Evolutionary conservation across 2,797 vertebrate genomes (phyloP).

Genomic region (Sternotherus odoratus): DNA sequence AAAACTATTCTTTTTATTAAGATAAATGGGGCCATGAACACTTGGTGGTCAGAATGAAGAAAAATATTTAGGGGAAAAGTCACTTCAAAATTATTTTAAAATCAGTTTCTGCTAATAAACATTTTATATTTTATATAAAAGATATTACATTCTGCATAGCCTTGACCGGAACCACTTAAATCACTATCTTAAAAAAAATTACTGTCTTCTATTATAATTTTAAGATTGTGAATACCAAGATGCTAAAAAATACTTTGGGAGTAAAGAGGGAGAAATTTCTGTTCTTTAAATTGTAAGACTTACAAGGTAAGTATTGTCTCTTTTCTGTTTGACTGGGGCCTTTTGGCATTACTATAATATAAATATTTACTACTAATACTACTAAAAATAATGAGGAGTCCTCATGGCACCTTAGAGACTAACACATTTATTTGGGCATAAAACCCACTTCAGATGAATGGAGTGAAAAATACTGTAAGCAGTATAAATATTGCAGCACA

Average conservation of each 20-base stretch:
- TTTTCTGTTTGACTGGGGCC: fast-evolving
- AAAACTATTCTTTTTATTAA: conserved; percentile 46
- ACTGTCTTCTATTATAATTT: not conserved
- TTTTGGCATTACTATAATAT: not conserved
- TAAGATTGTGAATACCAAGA: not conserved
- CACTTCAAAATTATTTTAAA: conserved; percentile 30
- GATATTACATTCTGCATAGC: not conserved
- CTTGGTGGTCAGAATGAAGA: conserved; percentile 28
- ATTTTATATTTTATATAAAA: conserved; percentile 9
- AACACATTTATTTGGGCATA: no score
- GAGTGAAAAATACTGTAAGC: no score
- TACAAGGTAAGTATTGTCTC: not conserved
- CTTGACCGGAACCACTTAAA: not conserved
- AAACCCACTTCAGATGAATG: no score
- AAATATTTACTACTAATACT: not conserved
- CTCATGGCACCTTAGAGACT: no score
- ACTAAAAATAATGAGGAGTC: no score
- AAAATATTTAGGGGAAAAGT: conserved; percentile 43
- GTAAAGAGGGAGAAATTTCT: fast-evolving
- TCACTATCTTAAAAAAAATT: not conserved
- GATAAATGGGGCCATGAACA: conserved; percentile 34
- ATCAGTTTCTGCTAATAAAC: not conserved
- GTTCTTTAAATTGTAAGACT: not conserved
- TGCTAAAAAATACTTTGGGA: not conserved
- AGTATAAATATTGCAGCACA: no score